phyloP scores from a whole-genome alignment of 2,113 vertebrate genomes.

The Salvelinus namaycush region DNA sequence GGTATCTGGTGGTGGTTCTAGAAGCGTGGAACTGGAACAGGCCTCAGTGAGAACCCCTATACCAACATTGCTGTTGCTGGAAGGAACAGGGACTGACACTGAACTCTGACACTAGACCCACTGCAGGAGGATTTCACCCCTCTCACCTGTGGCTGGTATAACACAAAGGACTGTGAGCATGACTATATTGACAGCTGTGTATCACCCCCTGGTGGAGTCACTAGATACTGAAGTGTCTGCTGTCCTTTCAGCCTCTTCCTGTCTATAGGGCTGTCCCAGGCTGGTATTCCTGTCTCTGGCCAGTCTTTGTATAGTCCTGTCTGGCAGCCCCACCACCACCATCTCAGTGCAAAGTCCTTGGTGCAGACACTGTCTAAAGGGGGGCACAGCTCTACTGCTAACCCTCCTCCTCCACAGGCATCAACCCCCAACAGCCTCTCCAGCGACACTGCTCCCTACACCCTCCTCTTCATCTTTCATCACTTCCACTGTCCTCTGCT shows the following conservation, averaged over 20 bases:
- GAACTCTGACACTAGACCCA: background rate
- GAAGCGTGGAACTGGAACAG: conserved; percentile 4
- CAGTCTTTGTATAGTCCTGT: conserved; percentile 6
- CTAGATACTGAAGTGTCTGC: background rate
- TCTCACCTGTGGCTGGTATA: background rate
- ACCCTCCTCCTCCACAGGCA: conserved; percentile 12
- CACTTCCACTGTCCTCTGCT: conserved; percentile 12
- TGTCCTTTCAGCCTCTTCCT: conserved; percentile 8
- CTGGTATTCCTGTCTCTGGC: background rate
- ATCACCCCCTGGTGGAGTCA: background rate
- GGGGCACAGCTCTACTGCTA: conserved; percentile 21
- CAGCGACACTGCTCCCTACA: conserved; percentile 60
- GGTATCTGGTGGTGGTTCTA: conserved; percentile 35
- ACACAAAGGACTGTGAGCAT: background rate
- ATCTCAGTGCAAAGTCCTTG: conserved; percentile 73
- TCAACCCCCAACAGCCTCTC: conserved; percentile 60
- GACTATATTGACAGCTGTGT: conserved; percentile 5
- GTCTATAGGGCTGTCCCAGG: background rate
- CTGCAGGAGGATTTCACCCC: background rate
- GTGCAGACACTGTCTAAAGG: conserved; percentile 76
- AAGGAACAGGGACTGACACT: conserved; percentile 26
- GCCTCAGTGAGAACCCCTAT: conserved; percentile 14
- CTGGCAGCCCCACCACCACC: conserved; percentile 65
- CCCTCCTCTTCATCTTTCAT: background rate
- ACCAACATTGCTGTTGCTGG: conserved; percentile 21